phyloP scores from a whole-genome alignment of 2,888 invertebrate genomes.

The Palloptera scutellata region DNA sequence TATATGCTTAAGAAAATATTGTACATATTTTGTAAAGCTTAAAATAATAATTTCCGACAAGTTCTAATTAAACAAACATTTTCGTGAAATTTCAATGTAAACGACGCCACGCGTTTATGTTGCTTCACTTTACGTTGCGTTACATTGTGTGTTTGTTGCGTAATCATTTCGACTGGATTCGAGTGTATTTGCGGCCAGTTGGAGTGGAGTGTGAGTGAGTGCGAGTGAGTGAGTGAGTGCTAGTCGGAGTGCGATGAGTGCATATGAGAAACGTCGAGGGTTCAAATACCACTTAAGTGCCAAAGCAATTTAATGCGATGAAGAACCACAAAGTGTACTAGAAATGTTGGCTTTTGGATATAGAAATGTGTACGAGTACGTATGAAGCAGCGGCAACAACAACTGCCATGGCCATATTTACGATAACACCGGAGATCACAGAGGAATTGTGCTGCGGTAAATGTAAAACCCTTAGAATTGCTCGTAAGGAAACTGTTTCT shows the following conservation, averaged over 20 bases:
- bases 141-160: no score
- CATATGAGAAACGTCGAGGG: conserved; percentile 35
- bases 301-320: conserved; percentile 55
- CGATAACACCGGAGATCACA: not conserved
- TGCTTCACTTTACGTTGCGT: no score
- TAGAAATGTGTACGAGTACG: no score
- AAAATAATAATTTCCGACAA: conserved; percentile 34
- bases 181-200: not conserved
- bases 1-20: conserved; percentile 22
- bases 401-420: not conserved
- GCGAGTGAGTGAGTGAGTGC: not conserved
- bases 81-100: not conserved
- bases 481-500: not conserved
- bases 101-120: no score
- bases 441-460: not conserved
- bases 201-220: not conserved
- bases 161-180: not conserved
- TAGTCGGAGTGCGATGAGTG: not conserved
- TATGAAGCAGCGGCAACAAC: conserved; percentile 9
- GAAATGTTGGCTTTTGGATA: no score
- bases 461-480: not conserved
- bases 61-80: conserved; percentile 33
- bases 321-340: no score
- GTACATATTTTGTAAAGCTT: conserved; percentile 25
- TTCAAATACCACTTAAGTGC: conserved; percentile 57